These are phyloP conservation scores for Ambastaia sidthimunki DNA, from an alignment of 2,797 vertebrate genomes.

Conservation along the genomic window DNA sequence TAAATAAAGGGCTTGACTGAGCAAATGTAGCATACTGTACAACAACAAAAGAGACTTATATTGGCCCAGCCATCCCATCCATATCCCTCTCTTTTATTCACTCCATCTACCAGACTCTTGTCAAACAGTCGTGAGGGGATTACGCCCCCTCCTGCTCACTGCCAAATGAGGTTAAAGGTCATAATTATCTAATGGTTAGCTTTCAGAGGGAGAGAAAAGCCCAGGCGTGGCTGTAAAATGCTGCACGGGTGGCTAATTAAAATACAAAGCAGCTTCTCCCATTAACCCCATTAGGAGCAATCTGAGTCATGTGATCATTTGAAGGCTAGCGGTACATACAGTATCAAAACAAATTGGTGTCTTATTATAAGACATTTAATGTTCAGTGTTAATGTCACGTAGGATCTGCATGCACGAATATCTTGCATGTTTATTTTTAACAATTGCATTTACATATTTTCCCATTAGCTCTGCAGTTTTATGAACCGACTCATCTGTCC, in stretches of 20 bases:
- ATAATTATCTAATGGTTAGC: conserved; percentile 62
- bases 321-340: neutral
- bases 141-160: neutral
- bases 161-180: conserved; percentile 53
- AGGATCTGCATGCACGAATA: neutral
- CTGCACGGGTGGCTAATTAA: conserved; percentile 12
- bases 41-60: conserved; percentile 44
- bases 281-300: conserved; percentile 26
- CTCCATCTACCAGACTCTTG: conserved; percentile 50
- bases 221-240: conserved; percentile 24
- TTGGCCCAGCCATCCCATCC: conserved; percentile 3
- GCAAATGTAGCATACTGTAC: conserved; percentile 23
- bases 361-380: no score
- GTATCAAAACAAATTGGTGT: neutral
- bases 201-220: conserved; percentile 40
- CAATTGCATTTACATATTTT: neutral
- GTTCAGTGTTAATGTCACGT: neutral
- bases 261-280: conserved; percentile 37
- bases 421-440: neutral
- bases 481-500: conserved; percentile 69
- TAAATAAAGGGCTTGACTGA: conserved; percentile 16
- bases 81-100: conserved; percentile 30
- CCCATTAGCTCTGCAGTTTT: conserved; percentile 5
- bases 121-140: conserved; percentile 34
- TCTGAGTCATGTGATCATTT: conserved; percentile 32